Conservation (phyloP, 2,113 vertebrate genomes). For the Terrapene triunguis region DNA sequence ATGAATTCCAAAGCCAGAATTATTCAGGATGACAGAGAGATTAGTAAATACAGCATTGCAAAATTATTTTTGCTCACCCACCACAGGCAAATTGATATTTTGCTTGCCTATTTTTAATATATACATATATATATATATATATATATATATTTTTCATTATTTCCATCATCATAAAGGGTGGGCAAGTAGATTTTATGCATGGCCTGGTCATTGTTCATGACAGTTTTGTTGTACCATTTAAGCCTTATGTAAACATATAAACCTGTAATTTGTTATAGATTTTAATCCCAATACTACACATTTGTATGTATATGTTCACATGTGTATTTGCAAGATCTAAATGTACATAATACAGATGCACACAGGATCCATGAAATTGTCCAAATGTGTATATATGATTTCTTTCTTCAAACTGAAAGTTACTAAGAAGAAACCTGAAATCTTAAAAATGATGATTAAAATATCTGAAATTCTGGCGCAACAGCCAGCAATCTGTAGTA, state of each 20-base stretch:
- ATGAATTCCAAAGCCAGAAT: not conserved
- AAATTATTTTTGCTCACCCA: not conserved
- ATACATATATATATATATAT: not conserved
- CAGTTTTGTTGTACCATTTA: not conserved
- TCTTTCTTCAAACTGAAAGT: not conserved
- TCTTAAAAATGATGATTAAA: not conserved
- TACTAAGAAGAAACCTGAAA: not conserved
- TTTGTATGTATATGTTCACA: not conserved
- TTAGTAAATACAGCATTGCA: not conserved
- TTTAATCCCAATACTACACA: not conserved
- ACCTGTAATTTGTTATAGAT: not conserved
- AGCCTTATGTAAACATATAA: not conserved
- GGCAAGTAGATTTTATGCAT: not conserved
- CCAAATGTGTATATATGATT: not conserved
- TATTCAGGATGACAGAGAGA: not conserved
- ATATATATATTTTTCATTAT: not conserved
- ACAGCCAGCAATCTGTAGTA: not conserved
- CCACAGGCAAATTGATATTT: not conserved
- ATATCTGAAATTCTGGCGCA: not conserved
- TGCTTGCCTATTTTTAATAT: not conserved
- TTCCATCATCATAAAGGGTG: not conserved
- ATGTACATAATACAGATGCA: not conserved
- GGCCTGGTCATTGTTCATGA: not conserved
- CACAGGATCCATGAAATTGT: not conserved
- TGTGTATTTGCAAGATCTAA: not conserved